A percentile compares a stretch with the other conserved stretches of the same genome.
Evolutionary conservation across 2,888 invertebrate genomes (phyloP).

Genomic region (Drosophila fungiperda): DNA sequence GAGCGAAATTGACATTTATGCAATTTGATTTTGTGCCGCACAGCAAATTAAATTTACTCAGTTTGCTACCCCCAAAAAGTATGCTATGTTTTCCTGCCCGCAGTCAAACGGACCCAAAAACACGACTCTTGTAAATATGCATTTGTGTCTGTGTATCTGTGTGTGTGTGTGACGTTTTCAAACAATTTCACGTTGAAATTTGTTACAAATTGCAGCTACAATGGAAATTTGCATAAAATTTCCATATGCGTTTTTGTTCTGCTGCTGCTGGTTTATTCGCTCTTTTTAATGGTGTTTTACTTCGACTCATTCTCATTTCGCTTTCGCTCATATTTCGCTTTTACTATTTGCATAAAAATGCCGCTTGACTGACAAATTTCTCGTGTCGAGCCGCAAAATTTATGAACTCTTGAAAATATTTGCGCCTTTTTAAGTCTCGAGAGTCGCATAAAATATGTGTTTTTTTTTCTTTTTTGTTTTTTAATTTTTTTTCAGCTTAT

Average conservation of each 20-base stretch:
- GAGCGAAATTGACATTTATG: slow-evolving; percentile 75
- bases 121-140: slow-evolving; percentile 33
- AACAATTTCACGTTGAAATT: slow-evolving; percentile 73
- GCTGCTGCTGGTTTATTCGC: slow-evolving; percentile 15
- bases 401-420: slow-evolving; percentile 60
- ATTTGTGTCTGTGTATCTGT: background rate
- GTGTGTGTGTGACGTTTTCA: slow-evolving; percentile 46
- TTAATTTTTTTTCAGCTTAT: slow-evolving; percentile 2
- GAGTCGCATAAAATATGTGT: slow-evolving; percentile 63
- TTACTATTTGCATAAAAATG: slow-evolving; percentile 64
- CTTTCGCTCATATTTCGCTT: slow-evolving; percentile 49
- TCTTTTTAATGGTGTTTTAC: background rate
- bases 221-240: slow-evolving; percentile 75
- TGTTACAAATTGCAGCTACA: slow-evolving; percentile 75
- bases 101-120: slow-evolving; percentile 39
- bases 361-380: slow-evolving; percentile 62
- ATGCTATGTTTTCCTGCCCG: slow-evolving; percentile 59
- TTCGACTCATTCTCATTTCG: slow-evolving; percentile 32
- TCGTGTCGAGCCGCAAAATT: slow-evolving; percentile 49
- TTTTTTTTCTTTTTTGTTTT: slow-evolving; percentile 27
- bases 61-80: slow-evolving; percentile 55
- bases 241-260: slow-evolving; percentile 74
- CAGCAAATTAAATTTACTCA: slow-evolving; percentile 75
- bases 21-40: slow-evolving; percentile 74
- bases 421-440: slow-evolving; percentile 39